Base-by-base conservation (phyloP, 2,888 invertebrate genomes). In the Megalurothrips usitatus region DNA sequence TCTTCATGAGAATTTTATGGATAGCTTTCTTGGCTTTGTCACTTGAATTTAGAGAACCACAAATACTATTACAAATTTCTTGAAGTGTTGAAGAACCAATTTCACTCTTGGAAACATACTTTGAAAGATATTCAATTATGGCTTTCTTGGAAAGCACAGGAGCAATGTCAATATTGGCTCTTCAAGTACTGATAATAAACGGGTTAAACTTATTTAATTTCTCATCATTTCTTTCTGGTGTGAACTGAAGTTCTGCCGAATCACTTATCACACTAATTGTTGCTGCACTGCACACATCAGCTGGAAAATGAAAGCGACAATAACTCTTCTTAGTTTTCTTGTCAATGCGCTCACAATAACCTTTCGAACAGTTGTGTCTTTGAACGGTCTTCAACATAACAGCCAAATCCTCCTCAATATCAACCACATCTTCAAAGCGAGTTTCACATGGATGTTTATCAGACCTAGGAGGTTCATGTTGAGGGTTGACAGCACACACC, bases 101-200 rank as follows among this genome's bases (percentile, higher is more conserved):
- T 49, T 83, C 83, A 49, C 75, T 11, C 49, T 83, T 83, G 1
- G 82, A 49, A n/a, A 81, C 81, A 80, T 83, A 83, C 19, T 83
- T 83, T 3, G 82, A 79, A 79, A 83, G 80, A 75, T 83, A 83
- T 28, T 82, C 81, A n/a, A 81, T 10, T 3, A 83, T 80, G 17
- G 83, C 81, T 10, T 81, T 68, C 11, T 58, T 68, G 47, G 80
- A 78, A 0, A 79, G 17, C 3, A 83, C 80, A 4, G 78, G 26
- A 0, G 63, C 58, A 26, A 82, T 80, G 19, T 82, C 83, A 26
- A 79, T 83, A 79, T 83, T 83, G 0, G 83, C 83, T 47, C 83
- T 23, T 83, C 83, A 83, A 2, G 58, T 10, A 43, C 68, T 79
- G 43, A 80, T 81, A 19, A 81, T 49, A n/a, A 80, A 83, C 23